Evolutionary conservation across 2,113 vertebrate species (phyloP).

Genomic region (Hylia prasina): DNA sequence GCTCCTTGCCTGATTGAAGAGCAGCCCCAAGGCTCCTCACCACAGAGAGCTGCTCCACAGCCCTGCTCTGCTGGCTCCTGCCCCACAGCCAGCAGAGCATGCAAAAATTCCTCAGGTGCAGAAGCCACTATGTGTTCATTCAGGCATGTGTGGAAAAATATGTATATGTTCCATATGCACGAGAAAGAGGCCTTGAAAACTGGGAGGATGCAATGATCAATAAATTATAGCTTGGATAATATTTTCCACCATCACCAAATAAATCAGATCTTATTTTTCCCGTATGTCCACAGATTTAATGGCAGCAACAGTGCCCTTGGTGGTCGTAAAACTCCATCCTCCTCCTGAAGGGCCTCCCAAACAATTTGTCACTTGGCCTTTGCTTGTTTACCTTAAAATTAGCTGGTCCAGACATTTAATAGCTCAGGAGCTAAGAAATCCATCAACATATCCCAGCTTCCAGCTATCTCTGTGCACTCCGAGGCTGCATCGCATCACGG

Average conservation of each 20-base stretch:
- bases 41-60: not conserved
- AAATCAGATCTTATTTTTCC: slow-evolving; percentile 45
- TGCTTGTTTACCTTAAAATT: slow-evolving; percentile 24
- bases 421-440: slow-evolving; percentile 47
- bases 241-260: slow-evolving; percentile 16
- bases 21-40: not conserved
- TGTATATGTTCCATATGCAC: not conserved
- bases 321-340: slow-evolving; percentile 24
- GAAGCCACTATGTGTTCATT: not conserved
- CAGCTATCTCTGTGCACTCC: not conserved
- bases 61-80: not conserved
- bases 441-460: slow-evolving; percentile 15
- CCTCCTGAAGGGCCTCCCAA: slow-evolving; percentile 13
- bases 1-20: accelerated
- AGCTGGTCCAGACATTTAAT: slow-evolving; percentile 35
- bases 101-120: not conserved
- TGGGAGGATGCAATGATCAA: slow-evolving; percentile 1
- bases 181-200: slow-evolving; percentile 1
- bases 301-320: slow-evolving; percentile 17
- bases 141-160: not conserved
- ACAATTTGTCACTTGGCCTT: slow-evolving; percentile 36
- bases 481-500: not conserved
- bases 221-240: slow-evolving; percentile 32
- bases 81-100: not conserved
- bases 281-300: not conserved